Evolutionary conservation across 2,113 vertebrate species (phyloP), one percentile per base, ranked within the genome.

Genomic region (Phyllopteryx taeniolatus): DNA sequence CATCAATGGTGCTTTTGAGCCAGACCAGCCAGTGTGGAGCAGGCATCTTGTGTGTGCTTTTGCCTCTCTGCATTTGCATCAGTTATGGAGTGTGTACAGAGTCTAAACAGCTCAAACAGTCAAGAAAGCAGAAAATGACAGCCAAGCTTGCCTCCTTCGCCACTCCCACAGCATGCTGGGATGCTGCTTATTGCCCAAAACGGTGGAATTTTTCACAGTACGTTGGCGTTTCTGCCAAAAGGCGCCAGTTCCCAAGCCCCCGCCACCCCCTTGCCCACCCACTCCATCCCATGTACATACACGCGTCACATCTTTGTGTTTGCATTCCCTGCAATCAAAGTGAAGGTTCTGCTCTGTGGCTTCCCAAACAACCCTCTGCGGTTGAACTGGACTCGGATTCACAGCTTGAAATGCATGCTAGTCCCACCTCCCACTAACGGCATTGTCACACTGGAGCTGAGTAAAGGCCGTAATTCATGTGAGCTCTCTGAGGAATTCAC

Each of bases 311-410:
- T 82, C 69, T 84, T 73, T 83, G 79, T 87, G 79, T 89, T 91
- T 86, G 81, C 79, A 72, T 85, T 88, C 85, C 82, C 87, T 82
- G 68, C 82, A 83, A 77, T 85, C 82, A 86, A 75, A 87, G 77
- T 75, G 59, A 81, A 80, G 76, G 76, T 83, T 85, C 78, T 82
- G 83, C 49, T 51, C 17, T 51, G 49, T 51, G 49, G 49, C 5
- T 56, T 56, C 77, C 82, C 75, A 78, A 71, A 63, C 42, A 60
- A 17, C 31, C 51, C 22, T 74, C 74, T 67, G 70, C 71, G 31
- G 71, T 84, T 84, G 57, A 70, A 83, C 81, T 89, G 86, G 76
- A 76, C 80, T 42, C 79, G 68, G 83, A 85, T 86, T 89, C 83
- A 89, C 84, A 80, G 81, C 74, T 78, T 77, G 78, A 86, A 83